These are phyloP conservation scores for Apis mellifera DNA, from an alignment of 1,140 invertebrate genomes.

Conservation along the genomic window DNA sequence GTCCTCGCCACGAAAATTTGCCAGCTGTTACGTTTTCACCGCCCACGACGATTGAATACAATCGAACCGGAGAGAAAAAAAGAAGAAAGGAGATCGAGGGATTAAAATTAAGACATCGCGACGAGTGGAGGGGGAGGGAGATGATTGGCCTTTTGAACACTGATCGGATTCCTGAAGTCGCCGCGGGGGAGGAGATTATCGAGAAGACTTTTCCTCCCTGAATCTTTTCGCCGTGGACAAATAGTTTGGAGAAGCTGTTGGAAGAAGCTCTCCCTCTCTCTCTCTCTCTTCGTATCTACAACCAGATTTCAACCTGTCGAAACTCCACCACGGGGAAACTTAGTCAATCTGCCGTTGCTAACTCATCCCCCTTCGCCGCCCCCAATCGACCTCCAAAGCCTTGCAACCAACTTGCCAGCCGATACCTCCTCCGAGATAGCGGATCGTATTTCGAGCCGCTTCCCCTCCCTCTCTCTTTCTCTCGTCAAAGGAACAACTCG, in stretches of 20 bases:
- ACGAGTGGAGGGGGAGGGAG: too few relatives aligned
- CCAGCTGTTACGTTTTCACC: background rate
- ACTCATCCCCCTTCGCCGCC: conserved; percentile 65
- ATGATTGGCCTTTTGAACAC: conserved; percentile 8
- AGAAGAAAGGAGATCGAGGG: background rate
- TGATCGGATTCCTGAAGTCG: conserved; percentile 34
- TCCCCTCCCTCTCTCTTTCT: background rate
- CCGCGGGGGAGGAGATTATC: background rate
- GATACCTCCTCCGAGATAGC: conserved; percentile 66
- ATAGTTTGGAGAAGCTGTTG: conserved; percentile 62
- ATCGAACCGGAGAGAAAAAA: too few relatives aligned
- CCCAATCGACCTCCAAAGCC: conserved; percentile 68
- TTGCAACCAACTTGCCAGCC: conserved; percentile 68
- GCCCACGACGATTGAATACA: background rate
- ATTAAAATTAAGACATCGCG: conserved; percentile 29
- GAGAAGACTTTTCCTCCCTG: conserved; percentile 5
- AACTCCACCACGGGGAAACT: conserved; percentile 72
- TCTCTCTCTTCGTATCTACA: conserved; percentile 64
- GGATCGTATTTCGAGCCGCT: conserved; percentile 63
- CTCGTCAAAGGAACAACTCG: conserved; percentile 50
- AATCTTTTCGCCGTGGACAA: conserved; percentile 48
- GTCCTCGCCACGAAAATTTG: background rate
- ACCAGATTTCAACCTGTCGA: conserved; percentile 75
- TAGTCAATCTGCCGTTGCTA: conserved; percentile 76
- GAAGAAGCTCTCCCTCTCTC: conserved; percentile 46